phyloP scores from a whole-genome alignment of 2,113 vertebrate species.

The Gracilinanus agilis region DNA sequence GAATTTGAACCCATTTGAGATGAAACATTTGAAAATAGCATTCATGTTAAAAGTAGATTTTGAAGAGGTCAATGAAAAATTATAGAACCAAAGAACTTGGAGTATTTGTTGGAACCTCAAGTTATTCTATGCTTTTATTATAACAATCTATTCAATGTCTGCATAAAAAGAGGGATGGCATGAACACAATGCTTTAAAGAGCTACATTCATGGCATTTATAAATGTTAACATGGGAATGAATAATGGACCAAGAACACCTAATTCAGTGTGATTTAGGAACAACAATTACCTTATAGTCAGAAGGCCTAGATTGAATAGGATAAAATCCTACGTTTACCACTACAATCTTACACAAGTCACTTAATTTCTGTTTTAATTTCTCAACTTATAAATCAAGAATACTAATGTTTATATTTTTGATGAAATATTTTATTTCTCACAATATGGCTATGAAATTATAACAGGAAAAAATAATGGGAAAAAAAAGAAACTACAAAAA shows the following conservation, averaged over 20 bases:
- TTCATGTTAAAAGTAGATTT: background rate
- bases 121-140: background rate
- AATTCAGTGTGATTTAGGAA: conserved; percentile 20
- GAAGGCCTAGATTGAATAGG: background rate
- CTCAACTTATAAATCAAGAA: conserved; percentile 34
- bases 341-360: conserved; percentile 23
- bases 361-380: conserved; percentile 17
- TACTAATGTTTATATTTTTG: conserved; percentile 13
- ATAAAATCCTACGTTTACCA: conserved; percentile 22
- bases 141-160: background rate
- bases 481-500: conserved; percentile 25
- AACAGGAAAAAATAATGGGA: too few relatives aligned
- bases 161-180: conserved; percentile 40
- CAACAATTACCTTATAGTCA: conserved; percentile 18
- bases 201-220: conserved; percentile 6
- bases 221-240: background rate
- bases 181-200: conserved; percentile 29
- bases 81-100: background rate
- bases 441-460: background rate
- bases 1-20: conserved; percentile 33
- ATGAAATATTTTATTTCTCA: conserved; percentile 21
- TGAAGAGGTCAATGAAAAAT: background rate
- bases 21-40: background rate
- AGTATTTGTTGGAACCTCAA: background rate
- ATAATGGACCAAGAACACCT: background rate